These are phyloP conservation scores for Xiphias gladius DNA, from an alignment of 2,113 vertebrate species.

Conservation along the genomic window DNA sequence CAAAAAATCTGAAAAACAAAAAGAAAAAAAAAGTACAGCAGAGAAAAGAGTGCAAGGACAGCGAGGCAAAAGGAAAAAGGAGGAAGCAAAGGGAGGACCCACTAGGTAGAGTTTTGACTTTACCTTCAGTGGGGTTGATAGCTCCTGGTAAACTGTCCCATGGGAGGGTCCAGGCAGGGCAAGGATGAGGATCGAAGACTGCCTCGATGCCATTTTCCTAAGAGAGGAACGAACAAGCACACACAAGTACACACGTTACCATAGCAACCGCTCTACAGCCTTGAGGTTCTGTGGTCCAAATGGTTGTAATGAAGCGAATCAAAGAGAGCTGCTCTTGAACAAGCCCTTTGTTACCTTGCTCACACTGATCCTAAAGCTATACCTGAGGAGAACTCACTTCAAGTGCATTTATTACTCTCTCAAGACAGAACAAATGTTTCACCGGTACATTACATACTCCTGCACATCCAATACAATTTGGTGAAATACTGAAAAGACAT, in stretches of 20 bases:
- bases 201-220: slow-evolving; percentile 92
- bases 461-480: not conserved
- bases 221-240: slow-evolving; percentile 29
- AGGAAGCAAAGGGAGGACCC: slow-evolving; percentile 11
- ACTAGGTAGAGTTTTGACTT: slow-evolving; percentile 72
- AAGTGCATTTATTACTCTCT: slow-evolving; percentile 6
- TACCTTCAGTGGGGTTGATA: slow-evolving; percentile 95
- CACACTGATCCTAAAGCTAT: not conserved
- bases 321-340: slow-evolving; percentile 25
- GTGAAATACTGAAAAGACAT: not conserved
- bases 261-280: slow-evolving; percentile 47
- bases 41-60: not conserved
- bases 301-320: slow-evolving; percentile 39
- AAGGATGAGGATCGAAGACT: slow-evolving; percentile 90
- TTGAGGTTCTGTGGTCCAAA: slow-evolving; percentile 40
- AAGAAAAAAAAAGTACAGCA: not conserved
- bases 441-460: not conserved
- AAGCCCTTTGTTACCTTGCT: slow-evolving; percentile 9
- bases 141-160: slow-evolving; percentile 91
- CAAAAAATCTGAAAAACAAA: not conserved
- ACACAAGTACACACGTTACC: slow-evolving; percentile 53
- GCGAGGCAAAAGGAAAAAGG: slow-evolving; percentile 11
- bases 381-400: not conserved
- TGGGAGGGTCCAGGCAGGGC: slow-evolving; percentile 89
- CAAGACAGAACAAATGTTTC: slow-evolving; percentile 29